Evolutionary conservation across 2,888 invertebrate genomes (phyloP).

Genomic region (Cyaniris semiargus): DNA sequence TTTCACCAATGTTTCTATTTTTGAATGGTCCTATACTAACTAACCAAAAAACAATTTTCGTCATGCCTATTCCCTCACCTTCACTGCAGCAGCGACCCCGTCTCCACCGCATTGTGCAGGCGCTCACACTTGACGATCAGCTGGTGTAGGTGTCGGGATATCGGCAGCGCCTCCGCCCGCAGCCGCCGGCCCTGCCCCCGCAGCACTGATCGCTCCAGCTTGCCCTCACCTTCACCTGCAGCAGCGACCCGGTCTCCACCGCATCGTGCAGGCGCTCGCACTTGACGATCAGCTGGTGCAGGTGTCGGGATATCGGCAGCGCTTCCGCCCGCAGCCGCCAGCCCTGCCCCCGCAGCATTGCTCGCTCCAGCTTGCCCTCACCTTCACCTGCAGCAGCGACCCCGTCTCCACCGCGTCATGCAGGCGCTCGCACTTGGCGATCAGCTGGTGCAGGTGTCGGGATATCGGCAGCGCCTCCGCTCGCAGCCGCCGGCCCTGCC

Average conservation of each 20-base stretch:
- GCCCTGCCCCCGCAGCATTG: slow-evolving; percentile 71
- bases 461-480: slow-evolving; percentile 58
- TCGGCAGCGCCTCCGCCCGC: slow-evolving; percentile 48
- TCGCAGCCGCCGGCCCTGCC: slow-evolving; percentile 67
- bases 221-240: slow-evolving; percentile 81
- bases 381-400: slow-evolving; percentile 84
- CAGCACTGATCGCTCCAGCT: no score
- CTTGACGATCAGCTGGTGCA: slow-evolving; percentile 86
- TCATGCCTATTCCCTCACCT: no score
- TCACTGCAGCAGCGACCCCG: slow-evolving; percentile 86
- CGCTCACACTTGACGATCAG: slow-evolving; percentile 88
- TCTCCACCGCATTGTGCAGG: slow-evolving; percentile 87
- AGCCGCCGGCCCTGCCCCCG: slow-evolving; percentile 41
- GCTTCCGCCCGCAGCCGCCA: slow-evolving; percentile 62
- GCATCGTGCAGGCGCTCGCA: slow-evolving; percentile 89
- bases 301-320: slow-evolving; percentile 55
- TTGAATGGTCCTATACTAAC: no score
- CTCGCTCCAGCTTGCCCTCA: slow-evolving; percentile 68
- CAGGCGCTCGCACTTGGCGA: slow-evolving; percentile 88
- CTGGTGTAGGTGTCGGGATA: slow-evolving; percentile 69
- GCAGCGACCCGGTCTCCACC: slow-evolving; percentile 85
- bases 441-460: slow-evolving; percentile 79
- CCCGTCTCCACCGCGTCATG: slow-evolving; percentile 89
- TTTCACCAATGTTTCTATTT: no score
- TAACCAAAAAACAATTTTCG: no score